Evolutionary conservation across 2,797 vertebrate species (phyloP).

Genomic region (Gymnopithys bicolor): DNA sequence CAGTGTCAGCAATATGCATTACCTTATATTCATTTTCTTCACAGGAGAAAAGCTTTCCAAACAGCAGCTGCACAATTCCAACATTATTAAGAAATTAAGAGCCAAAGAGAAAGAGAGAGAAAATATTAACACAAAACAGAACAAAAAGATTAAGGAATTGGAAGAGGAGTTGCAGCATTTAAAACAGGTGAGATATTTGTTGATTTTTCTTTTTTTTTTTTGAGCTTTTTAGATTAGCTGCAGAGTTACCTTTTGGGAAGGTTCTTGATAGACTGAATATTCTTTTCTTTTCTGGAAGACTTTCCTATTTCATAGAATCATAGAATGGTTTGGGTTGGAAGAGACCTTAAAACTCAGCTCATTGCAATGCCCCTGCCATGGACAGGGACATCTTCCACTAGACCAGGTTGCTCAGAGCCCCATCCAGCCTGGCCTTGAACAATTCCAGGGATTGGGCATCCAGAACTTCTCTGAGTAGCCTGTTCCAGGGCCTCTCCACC

Average conservation of each 20-base stretch:
- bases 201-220: background rate
- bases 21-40: background rate
- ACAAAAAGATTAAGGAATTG: conserved; percentile 88
- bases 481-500: background rate
- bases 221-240: background rate
- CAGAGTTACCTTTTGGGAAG: background rate
- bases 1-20: background rate
- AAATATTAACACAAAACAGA: conserved; percentile 82
- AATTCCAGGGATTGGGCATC: no score
- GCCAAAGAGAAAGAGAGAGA: conserved; percentile 94
- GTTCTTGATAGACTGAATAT: background rate
- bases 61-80: conserved; percentile 96
- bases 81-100: conserved; percentile 97
- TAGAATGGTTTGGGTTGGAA: background rate
- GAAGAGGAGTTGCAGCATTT: conserved; percentile 91
- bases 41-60: conserved; percentile 98
- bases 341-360: background rate
- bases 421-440: fast-evolving
- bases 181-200: conserved; percentile 83
- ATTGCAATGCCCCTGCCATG: background rate
- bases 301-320: background rate
- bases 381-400: background rate
- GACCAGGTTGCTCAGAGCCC: background rate
- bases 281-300: background rate
- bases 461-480: background rate